These are phyloP conservation scores for Montipora sp. DNA, from an alignment of 64 coral and sea anemone species.

Conservation along the genomic window DNA sequence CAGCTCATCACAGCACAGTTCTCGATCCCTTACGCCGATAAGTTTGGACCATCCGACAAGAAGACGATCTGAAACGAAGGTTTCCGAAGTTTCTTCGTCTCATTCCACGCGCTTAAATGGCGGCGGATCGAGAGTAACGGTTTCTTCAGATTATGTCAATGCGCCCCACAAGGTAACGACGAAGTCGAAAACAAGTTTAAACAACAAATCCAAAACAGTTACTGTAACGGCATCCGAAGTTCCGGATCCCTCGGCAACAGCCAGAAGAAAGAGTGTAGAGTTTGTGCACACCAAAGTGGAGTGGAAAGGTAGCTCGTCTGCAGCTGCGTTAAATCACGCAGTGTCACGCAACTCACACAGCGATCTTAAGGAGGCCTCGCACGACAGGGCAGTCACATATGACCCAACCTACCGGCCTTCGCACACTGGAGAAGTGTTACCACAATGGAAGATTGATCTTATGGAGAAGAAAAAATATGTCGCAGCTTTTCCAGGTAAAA, in stretches of 20 bases:
- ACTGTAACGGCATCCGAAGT: constrained; percentile 54
- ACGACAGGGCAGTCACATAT: constrained; percentile 2
- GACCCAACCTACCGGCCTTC: constrained; percentile 2
- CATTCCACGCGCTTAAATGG: not conserved
- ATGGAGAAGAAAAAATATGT: constrained; percentile 35
- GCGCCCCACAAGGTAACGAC: constrained; percentile 2
- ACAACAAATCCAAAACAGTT: constrained; percentile 59
- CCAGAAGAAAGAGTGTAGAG: constrained; percentile 1
- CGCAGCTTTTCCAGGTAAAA: not conserved
- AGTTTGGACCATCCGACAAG: not conserved
- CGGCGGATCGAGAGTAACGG: not conserved
- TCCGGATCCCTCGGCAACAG: not conserved
- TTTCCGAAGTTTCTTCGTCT: not conserved
- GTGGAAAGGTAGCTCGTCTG: not conserved
- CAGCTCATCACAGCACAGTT: not conserved
- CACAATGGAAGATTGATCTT: constrained; percentile 50
- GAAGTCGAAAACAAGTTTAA: not conserved
- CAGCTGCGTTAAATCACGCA: not conserved
- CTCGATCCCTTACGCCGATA: constrained; percentile 3
- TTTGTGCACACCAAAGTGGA: constrained; percentile 23
- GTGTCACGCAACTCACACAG: not conserved
- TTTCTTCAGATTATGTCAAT: constrained; percentile 34
- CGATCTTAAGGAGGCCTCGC: not conserved
- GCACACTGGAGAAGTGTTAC: constrained; percentile 43
- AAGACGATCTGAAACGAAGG: constrained; percentile 1